These are phyloP conservation scores for Chiloscyllium plagiosum DNA, from an alignment of 2,113 vertebrate genomes.

Conservation along the genomic window DNA sequence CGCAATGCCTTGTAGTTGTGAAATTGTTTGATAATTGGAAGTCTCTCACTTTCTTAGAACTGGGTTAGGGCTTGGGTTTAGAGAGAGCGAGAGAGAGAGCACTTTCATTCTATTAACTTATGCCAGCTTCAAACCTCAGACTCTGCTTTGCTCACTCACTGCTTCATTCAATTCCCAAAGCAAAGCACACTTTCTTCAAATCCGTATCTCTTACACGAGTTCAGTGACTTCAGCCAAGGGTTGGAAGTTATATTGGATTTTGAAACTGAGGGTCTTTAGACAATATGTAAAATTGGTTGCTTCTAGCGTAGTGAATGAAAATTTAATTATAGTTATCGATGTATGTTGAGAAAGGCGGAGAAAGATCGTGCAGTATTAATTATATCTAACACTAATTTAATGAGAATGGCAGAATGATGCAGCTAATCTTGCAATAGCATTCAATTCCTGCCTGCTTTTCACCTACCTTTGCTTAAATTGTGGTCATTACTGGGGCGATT, in stretches of 20 bases:
- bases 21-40: not conserved
- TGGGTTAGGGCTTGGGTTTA: not conserved
- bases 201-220: not conserved
- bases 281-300: not conserved
- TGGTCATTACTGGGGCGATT: not conserved
- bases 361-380: not conserved
- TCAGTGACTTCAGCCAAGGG: not conserved
- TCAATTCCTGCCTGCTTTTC: not conserved
- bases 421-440: not conserved
- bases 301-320: not conserved
- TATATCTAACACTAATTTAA: constrained; percentile 22
- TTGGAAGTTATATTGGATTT: not conserved
- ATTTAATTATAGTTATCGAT: not conserved
- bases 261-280: not conserved
- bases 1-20: not conserved
- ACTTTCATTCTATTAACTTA: not conserved
- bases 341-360: too few species aligned
- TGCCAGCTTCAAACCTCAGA: not conserved
- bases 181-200: not conserved
- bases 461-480: constrained; percentile 10
- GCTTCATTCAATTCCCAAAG: not conserved
- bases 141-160: not conserved
- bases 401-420: not conserved
- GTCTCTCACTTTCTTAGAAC: not conserved
- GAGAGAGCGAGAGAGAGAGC: not conserved